Evolutionary conservation across 2,888 invertebrate species (phyloP).

Genomic region (Deladenus siricidicola): DNA sequence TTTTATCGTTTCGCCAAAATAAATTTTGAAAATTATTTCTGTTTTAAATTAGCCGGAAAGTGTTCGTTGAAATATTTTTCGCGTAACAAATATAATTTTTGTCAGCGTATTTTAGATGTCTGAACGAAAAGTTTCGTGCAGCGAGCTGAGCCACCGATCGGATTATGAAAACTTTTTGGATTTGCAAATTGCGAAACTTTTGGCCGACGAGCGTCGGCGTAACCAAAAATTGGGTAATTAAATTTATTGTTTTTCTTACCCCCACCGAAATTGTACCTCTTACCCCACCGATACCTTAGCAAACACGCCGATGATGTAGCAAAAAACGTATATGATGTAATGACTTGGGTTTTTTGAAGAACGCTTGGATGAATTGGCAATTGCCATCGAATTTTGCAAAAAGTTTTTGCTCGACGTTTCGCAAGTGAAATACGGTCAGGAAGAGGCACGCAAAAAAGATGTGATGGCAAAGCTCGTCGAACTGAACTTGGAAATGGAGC

Average conservation of each 20-base stretch:
- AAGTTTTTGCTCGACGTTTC: slow-evolving; percentile 18
- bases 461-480: slow-evolving; percentile 36
- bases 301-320: no score
- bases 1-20: no score
- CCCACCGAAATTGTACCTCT: no score
- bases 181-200: slow-evolving; percentile 23
- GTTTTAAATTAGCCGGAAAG: no score
- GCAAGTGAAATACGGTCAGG: slow-evolving; percentile 9
- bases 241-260: no score
- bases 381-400: slow-evolving; percentile 33
- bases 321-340: no score
- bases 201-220: slow-evolving; percentile 21
- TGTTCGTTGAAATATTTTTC: no score
- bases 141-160: slow-evolving; percentile 3
- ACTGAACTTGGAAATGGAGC: slow-evolving; percentile 28
- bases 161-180: slow-evolving; percentile 30
- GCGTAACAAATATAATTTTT: no score
- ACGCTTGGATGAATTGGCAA: slow-evolving; percentile 19
- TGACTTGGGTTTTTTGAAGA: no score
- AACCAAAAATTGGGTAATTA: slow-evolving; percentile 18
- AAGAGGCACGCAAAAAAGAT: slow-evolving; percentile 7
- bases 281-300: no score
- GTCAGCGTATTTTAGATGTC: no score
- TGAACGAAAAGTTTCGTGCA: background rate
- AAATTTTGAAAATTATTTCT: no score